A percentile compares a stretch with the other conserved stretches of the same genome.
These are phyloP conservation scores for Lasioglossum malachurum DNA, from an alignment of 2,888 invertebrate species.

Conservation along the genomic window DNA sequence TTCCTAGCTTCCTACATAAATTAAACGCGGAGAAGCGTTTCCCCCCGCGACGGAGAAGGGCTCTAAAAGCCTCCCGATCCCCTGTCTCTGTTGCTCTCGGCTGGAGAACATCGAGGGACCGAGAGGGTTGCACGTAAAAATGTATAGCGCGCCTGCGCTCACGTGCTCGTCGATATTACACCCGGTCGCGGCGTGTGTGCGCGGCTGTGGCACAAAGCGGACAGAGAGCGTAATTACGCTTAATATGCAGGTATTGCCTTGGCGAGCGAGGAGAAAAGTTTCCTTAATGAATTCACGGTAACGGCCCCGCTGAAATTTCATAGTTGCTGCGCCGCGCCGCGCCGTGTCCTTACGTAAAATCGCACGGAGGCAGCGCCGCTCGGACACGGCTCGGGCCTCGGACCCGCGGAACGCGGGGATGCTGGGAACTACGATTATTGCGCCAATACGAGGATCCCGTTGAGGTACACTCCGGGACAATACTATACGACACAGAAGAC, in stretches of 20 bases:
- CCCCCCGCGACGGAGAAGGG: constrained; percentile 38
- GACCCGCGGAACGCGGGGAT: not conserved
- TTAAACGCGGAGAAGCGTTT: constrained; percentile 64
- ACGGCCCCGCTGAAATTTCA: constrained; percentile 57
- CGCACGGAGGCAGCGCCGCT: constrained; percentile 13
- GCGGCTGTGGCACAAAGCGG: constrained; percentile 43
- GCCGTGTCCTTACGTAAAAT: constrained; percentile 39
- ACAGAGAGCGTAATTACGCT: constrained; percentile 63
- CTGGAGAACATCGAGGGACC: not conserved
- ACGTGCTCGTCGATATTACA: constrained; percentile 76
- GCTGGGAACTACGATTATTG: constrained; percentile 27
- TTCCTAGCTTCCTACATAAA: constrained; percentile 73
- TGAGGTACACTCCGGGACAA: not conserved
- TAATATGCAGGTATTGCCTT: constrained; percentile 63
- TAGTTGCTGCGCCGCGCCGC: constrained; percentile 50
- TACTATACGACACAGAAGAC: not conserved
- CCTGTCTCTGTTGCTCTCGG: not conserved
- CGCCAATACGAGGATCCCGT: constrained; percentile 17
- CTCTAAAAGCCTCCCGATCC: constrained; percentile 47
- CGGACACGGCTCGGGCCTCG: not conserved
- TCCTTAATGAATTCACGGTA: constrained; percentile 62
- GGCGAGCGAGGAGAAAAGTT: constrained; percentile 49
- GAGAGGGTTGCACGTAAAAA: constrained; percentile 65
- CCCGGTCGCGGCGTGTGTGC: constrained; percentile 57
- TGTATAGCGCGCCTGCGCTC: constrained; percentile 71